Evolutionary conservation across 2,113 vertebrate species (phyloP).

Genomic region (Puntigrus tetrazona): DNA sequence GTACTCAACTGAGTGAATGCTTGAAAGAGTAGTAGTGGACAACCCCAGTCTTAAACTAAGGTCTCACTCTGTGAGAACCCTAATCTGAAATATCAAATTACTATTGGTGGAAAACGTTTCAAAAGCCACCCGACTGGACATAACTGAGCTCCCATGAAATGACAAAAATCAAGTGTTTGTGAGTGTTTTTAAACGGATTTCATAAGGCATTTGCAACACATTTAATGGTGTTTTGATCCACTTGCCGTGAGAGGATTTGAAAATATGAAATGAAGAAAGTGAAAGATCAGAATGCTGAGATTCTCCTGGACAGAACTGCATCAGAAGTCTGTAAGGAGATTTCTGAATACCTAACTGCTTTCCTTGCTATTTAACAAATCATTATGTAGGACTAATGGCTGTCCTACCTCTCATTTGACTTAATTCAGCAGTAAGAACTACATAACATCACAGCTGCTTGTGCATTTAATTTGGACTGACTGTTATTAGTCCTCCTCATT

Average conservation of each 20-base stretch:
- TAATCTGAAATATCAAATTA: not conserved
- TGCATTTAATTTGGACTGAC: not conserved
- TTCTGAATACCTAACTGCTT: not conserved
- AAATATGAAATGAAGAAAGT: not conserved
- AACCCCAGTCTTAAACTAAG: not conserved
- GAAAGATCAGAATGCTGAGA: constrained; percentile 25
- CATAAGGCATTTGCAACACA: constrained; percentile 6
- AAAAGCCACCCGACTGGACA: constrained; percentile 6
- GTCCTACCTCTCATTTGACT: not conserved
- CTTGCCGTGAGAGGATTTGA: constrained; percentile 15
- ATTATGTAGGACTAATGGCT: not conserved
- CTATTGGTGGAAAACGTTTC: not conserved
- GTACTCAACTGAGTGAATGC: not conserved
- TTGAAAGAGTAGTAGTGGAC: not conserved
- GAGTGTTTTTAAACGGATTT: constrained; percentile 19
- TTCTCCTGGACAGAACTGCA: not conserved
- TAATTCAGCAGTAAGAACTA: not conserved
- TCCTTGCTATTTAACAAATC: not conserved
- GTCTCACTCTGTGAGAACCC: not conserved
- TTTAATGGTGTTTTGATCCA: constrained; percentile 28
- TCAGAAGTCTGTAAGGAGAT: not conserved
- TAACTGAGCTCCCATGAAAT: constrained; percentile 30
- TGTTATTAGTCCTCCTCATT: not conserved
- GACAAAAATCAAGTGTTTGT: constrained; percentile 32
- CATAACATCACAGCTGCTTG: not conserved